Conservation (phyloP, 2,888 invertebrate genomes). For the Aspidiotus rigidus region DNA sequence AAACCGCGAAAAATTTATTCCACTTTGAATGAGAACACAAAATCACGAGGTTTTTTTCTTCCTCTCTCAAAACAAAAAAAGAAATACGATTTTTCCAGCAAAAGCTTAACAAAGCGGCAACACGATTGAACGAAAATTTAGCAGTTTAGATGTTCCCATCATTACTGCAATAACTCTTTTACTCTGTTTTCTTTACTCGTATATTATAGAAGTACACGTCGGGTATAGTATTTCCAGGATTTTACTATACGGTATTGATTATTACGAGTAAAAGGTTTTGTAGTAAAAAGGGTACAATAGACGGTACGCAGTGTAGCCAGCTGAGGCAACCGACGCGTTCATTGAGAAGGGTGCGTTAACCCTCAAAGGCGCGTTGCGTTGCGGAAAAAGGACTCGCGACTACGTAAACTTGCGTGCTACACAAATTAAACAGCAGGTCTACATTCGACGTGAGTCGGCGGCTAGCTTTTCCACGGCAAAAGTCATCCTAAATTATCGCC, state of each 20-base stretch:
- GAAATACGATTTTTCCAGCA: no score
- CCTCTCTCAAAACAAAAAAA: no score
- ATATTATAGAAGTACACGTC: background rate
- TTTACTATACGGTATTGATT: slow-evolving; percentile 31
- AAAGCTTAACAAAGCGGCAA: slow-evolving; percentile 10
- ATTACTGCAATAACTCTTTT: slow-evolving; percentile 8
- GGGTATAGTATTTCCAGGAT: slow-evolving; percentile 5
- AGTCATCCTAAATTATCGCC: no score
- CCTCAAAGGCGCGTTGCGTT: slow-evolving; percentile 2
- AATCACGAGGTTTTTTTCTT: no score
- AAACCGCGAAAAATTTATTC: no score
- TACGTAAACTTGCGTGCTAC: background rate
- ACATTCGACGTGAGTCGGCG: background rate
- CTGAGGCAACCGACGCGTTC: slow-evolving; percentile 8
- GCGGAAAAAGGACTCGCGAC: background rate
- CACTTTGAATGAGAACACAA: no score
- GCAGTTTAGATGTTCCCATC: slow-evolving; percentile 16
- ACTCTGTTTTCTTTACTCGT: slow-evolving; percentile 2
- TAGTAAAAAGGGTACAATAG: slow-evolving; percentile 22
- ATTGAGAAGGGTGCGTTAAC: slow-evolving; percentile 31
- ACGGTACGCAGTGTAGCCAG: slow-evolving; percentile 19
- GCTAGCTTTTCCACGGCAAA: no score
- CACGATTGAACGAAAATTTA: slow-evolving; percentile 21
- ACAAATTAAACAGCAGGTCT: slow-evolving; percentile 1
- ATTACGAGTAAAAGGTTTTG: slow-evolving; percentile 21